Evolutionary conservation across 2,113 vertebrate genomes (phyloP).

Genomic region (Thinocorus orbignyianus): DNA sequence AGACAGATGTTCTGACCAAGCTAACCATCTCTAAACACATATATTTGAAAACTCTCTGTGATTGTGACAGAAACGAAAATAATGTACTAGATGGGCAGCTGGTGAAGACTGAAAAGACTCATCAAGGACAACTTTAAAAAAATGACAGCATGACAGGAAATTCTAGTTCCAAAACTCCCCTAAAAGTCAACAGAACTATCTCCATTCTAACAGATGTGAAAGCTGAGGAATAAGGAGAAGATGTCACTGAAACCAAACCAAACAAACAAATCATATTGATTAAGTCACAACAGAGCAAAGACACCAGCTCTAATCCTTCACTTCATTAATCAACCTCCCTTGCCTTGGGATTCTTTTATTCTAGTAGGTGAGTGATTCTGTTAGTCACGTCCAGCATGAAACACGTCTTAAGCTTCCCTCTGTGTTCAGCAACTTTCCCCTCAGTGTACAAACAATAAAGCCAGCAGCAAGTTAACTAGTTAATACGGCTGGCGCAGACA

Average conservation of each 20-base stretch:
- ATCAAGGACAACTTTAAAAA: neutral
- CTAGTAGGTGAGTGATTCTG: neutral
- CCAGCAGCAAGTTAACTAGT: neutral
- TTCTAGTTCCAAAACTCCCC: neutral
- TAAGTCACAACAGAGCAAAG: neutral
- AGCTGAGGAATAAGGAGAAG: neutral
- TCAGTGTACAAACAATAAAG: neutral
- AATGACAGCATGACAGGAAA: fast-evolving
- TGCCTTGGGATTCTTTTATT: neutral
- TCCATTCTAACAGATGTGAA: neutral
- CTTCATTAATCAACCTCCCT: fast-evolving
- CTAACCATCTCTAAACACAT: neutral
- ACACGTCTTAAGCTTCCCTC: neutral
- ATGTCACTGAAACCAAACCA: neutral
- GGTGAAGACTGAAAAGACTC: neutral
- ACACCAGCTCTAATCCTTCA: neutral
- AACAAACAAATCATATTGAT: neutral
- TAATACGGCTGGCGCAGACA: neutral
- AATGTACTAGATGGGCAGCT: neutral
- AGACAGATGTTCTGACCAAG: neutral
- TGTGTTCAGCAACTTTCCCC: neutral
- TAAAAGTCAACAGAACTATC: neutral
- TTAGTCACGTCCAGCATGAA: neutral
- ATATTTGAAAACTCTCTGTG: neutral
- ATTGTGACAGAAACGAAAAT: neutral